Percentiles rank a stretch among this genome's conserved stretches.
These are phyloP conservation scores for Parauchenoglanis punctatus DNA, from an alignment of 2,797 vertebrate species.

Conservation along the genomic window DNA sequence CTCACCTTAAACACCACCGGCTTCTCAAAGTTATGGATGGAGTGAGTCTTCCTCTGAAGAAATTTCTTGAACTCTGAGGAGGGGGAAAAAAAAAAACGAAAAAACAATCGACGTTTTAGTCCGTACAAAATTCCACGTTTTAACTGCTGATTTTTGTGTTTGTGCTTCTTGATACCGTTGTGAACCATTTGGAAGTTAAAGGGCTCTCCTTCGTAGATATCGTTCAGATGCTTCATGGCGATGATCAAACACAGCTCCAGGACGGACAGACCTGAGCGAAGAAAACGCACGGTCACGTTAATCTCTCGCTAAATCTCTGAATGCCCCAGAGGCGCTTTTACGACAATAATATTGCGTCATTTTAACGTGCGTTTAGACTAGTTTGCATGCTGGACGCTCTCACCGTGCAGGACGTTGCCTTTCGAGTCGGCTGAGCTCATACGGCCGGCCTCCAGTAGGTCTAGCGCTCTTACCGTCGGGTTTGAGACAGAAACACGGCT, in stretches of 20 bases:
- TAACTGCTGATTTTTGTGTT: not conserved
- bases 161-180: slow-evolving; percentile 79
- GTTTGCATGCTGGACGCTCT: slow-evolving; percentile 42
- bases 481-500: slow-evolving; percentile 75
- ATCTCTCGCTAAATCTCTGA: too few species aligned
- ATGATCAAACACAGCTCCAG: slow-evolving; percentile 95
- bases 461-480: slow-evolving; percentile 72
- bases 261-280: slow-evolving; percentile 85
- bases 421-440: slow-evolving; percentile 80
- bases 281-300: not conserved
- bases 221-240: slow-evolving; percentile 96
- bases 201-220: slow-evolving; percentile 91
- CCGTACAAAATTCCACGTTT: too few species aligned
- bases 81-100: not conserved
- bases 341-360: not conserved
- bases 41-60: slow-evolving; percentile 90
- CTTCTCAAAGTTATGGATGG: slow-evolving; percentile 92
- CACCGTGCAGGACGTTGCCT: slow-evolving; percentile 92
- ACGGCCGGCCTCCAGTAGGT: slow-evolving; percentile 84
- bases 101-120: not conserved
- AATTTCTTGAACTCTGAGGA: slow-evolving; percentile 96
- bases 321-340: too few species aligned
- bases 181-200: slow-evolving; percentile 99
- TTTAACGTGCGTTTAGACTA: not conserved
- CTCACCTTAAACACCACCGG: slow-evolving; percentile 94